Evolutionary conservation across 1,140 invertebrate genomes (phyloP), one percentile per base, ranked within the genome.

Genomic region (Mercenaria mercenaria): DNA sequence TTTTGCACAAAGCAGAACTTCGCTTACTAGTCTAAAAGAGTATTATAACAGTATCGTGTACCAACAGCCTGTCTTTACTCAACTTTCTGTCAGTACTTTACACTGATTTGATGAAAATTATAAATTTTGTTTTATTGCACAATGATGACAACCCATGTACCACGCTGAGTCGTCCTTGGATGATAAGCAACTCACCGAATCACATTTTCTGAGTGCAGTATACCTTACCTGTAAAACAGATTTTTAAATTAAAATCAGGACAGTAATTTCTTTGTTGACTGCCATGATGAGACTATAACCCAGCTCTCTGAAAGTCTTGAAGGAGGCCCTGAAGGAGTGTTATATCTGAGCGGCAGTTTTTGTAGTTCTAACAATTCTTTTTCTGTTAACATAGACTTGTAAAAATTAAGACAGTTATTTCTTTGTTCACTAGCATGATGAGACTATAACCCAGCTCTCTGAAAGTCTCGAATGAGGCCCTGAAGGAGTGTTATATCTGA

Each of bases 251-350:
- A n/a, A n/a, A n/a, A n/a, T n/a, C n/a, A n/a, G n/a, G n/a, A n/a
- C n/a, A n/a, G n/a, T n/a, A n/a, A n/a, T n/a, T n/a, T n/a, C n/a
- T n/a, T n/a, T n/a, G n/a, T n/a, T n/a, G n/a, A n/a, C n/a, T n/a
- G n/a, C n/a, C n/a, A n/a, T 72, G 67, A 72, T 72, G 67, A 72
- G 23, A 72, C n/a, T 72, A 72, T 72, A 72, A 72, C 67, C 67
- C 67, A 72, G 10, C 8, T 61, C 59, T 61, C 10, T 23, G 23
- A 52, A 52, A 23, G 10, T 23, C 23, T 10, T 52, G 23, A 13
- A 52, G 50, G 23, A 52, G 50, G 50, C 50, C 23, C 10, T 52
- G 50, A 52, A 52, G 11, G 50, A 52, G 50, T 52, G 23, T 52
- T 52, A 52, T 52, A 52, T 52, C 50, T 52, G 50, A 52, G 23